Evolutionary conservation across 2,797 vertebrate species (phyloP).

Genomic region (Silurus lanzhouensis): DNA sequence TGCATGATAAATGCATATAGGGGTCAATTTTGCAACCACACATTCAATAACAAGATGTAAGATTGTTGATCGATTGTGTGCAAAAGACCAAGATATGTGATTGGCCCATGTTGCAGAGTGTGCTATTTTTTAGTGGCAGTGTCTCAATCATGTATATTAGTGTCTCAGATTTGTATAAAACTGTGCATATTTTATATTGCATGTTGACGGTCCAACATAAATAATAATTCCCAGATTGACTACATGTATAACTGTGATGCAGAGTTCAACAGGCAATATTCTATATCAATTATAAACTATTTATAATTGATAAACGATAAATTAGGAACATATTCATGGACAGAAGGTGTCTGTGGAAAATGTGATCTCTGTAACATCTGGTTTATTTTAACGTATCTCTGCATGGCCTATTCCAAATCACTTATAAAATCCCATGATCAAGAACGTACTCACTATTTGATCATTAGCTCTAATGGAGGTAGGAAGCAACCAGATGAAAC

Average conservation of each 20-base stretch:
- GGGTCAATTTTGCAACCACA: background rate
- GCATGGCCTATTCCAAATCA: background rate
- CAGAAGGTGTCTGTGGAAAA: background rate
- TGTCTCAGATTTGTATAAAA: background rate
- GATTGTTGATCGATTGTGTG: background rate
- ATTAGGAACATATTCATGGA: background rate
- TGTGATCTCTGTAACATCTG: slow-evolving; percentile 2
- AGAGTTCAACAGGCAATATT: background rate
- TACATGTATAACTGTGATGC: background rate
- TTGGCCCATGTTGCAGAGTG: background rate
- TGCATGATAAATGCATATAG: background rate
- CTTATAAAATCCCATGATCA: background rate
- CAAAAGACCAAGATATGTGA: background rate
- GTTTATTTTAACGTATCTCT: background rate
- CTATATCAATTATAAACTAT: background rate
- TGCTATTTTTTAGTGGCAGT: background rate
- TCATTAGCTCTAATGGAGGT: background rate
- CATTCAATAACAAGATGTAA: background rate
- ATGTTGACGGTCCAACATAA: background rate
- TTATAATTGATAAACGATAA: no score
- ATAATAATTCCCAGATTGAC: background rate
- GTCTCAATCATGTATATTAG: background rate
- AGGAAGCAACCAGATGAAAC: no score
- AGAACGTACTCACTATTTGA: background rate
- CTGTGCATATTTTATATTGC: background rate